Evolutionary conservation across 64 coral and sea anemone genomes (phyloP), one percentile per base, ranked within the genome.

Genomic region (Dendronephthya gigantea): DNA sequence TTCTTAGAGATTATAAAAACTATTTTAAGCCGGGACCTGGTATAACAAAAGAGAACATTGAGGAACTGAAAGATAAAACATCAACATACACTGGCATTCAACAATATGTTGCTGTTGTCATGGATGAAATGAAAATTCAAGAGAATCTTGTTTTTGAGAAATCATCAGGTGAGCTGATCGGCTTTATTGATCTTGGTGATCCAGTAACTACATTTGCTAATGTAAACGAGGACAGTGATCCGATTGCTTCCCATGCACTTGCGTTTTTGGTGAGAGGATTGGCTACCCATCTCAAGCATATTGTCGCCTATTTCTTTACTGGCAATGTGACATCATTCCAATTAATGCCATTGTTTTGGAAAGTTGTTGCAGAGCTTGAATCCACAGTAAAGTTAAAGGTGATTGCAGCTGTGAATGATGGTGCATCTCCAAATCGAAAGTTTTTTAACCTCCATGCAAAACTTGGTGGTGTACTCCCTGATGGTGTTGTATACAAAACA

Each of bases 191-290:
- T 86, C 50, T 86, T 7, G 69, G 69, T 72, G 58, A 87, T 43
- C 85, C 85, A 19, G 32, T 15, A 17, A 39, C 74, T n/a, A 87
- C 75, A 76, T 87, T 45, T 49, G 28, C 85, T 41, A 48, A 22
- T 49, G 30, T 87, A n/a, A 28, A 41, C 48, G 58, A 85, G 49
- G 22, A 9, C 15, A 68, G 79, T 76, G n/a, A n/a, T n/a, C 17
- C 19, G 13, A 40, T 87, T 75, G 85, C 85, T n/a, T 48, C 85
- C 39, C 85, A 87, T 87, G 85, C 85, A 35, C 25, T 87, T 65
- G 85, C 22, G 29, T 76, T 87, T 30, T 33, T 87, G 23, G 38
- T 87, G 12, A 87, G 85, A 50, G 85, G 85, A 48, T 28, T 87
- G 25, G 23, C 19, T 31, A 76, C 65, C 32, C 30, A 87, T 75